Percentiles rank a stretch among this genome's conserved stretches.
Evolutionary conservation across 1,140 invertebrate genomes (phyloP).

Genomic region (Reticulitermes speratus): DNA sequence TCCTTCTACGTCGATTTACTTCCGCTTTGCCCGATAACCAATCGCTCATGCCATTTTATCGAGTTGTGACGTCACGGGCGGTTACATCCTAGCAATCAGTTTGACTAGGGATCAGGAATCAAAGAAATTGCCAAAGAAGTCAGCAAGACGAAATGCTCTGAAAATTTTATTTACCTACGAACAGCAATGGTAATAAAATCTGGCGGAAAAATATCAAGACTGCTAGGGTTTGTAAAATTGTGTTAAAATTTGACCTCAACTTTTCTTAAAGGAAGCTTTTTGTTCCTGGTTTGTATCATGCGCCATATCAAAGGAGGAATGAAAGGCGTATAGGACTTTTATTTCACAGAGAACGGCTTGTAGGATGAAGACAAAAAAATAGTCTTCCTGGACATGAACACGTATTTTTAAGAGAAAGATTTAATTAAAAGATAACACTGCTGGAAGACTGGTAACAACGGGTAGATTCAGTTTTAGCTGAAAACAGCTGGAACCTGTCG

Average conservation of each 20-base stretch:
- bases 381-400: neutral
- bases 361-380: neutral
- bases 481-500: neutral
- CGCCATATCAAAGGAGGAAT: neutral
- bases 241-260: too few species aligned
- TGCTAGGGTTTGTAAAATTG: too few species aligned
- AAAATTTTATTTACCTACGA: neutral
- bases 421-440: constrained; percentile 6
- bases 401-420: neutral
- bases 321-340: neutral
- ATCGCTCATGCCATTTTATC: too few species aligned
- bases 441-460: neutral
- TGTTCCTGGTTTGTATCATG: neutral
- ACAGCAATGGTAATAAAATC: neutral
- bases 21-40: too few species aligned
- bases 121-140: neutral
- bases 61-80: too few species aligned
- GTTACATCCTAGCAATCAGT: too few species aligned
- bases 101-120: too few species aligned
- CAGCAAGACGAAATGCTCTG: neutral
- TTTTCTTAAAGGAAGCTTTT: neutral
- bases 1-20: too few species aligned
- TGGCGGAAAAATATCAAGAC: neutral
- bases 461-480: neutral
- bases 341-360: neutral